These are phyloP conservation scores for Adoxophyes honmai DNA, from an alignment of 1,140 invertebrate genomes.

Conservation along the genomic window DNA sequence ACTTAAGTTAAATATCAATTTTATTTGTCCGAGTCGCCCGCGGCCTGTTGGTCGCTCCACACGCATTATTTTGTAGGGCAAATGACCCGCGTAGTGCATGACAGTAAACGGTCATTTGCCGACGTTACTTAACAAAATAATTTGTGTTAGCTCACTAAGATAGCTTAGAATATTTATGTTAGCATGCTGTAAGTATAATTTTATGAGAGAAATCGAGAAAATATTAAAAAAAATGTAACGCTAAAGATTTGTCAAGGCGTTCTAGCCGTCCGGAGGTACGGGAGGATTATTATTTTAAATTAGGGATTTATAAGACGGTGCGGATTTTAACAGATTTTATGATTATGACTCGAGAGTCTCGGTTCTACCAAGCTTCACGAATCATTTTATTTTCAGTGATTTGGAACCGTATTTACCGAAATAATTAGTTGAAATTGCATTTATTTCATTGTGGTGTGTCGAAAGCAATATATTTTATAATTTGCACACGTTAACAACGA, in stretches of 20 bases:
- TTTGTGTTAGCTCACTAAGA: not conserved
- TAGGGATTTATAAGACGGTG: not conserved
- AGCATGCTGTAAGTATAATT: constrained; percentile 60
- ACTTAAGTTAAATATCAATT: not conserved
- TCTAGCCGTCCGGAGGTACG: constrained; percentile 38
- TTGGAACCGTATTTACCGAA: constrained; percentile 15
- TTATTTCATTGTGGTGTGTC: constrained; percentile 38
- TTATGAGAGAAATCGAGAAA: constrained; percentile 40
- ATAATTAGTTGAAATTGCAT: constrained; percentile 33
- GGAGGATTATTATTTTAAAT: constrained; percentile 15
- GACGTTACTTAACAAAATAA: not conserved
- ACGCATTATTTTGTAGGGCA: not conserved
- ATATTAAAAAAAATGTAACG: constrained; percentile 44
- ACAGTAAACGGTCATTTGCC: not conserved
- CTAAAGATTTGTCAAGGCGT: constrained; percentile 40
- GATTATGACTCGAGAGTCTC: constrained; percentile 9
- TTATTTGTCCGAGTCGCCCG: not conserved
- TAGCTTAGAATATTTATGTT: constrained; percentile 68
- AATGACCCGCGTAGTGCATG: not conserved
- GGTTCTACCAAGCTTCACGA: not conserved
- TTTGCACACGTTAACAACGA: constrained; percentile 41
- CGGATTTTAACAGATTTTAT: constrained; percentile 12
- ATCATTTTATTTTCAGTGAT: not conserved
- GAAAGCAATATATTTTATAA: constrained; percentile 4
- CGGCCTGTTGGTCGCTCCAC: not conserved